Evolutionary conservation across 2,888 invertebrate genomes (phyloP).

Genomic region (Geophilus truncorum): DNA sequence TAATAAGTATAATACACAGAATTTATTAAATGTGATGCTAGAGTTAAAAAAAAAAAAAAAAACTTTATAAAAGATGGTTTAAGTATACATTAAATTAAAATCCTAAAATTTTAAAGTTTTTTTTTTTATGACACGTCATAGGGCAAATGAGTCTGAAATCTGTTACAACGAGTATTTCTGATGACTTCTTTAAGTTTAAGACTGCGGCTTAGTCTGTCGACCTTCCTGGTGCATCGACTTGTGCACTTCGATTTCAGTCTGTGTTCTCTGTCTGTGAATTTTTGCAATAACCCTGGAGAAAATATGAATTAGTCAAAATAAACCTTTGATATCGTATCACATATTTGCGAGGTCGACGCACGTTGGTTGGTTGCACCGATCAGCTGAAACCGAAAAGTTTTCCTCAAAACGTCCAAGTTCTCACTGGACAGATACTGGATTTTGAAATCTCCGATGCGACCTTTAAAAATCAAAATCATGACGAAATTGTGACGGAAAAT

Average conservation of each 20-base stretch:
- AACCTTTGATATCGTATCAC: too few relatives aligned
- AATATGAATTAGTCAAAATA: neutral
- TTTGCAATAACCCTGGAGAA: neutral
- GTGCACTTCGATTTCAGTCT: neutral
- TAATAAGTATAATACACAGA: too few relatives aligned
- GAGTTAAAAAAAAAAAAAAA: too few relatives aligned
- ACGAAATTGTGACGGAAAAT: too few relatives aligned
- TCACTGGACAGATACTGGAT: constrained; percentile 6
- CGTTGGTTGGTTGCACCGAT: neutral
- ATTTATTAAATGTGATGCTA: too few relatives aligned
- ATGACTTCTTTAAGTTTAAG: neutral
- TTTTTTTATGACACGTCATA: neutral
- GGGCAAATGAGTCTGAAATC: neutral
- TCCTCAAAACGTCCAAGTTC: neutral
- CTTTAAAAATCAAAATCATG: too few relatives aligned
- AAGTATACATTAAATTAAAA: too few relatives aligned
- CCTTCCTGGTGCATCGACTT: neutral
- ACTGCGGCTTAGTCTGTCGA: neutral
- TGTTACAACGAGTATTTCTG: neutral
- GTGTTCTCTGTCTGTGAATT: neutral
- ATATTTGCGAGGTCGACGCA: too few relatives aligned
- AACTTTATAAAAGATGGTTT: too few relatives aligned
- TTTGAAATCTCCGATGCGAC: neutral
- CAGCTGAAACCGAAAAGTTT: constrained; percentile 1
- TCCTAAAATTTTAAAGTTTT: neutral